phyloP scores from a whole-genome alignment of 2,113 vertebrate genomes.

The Propithecus coquereli region DNA sequence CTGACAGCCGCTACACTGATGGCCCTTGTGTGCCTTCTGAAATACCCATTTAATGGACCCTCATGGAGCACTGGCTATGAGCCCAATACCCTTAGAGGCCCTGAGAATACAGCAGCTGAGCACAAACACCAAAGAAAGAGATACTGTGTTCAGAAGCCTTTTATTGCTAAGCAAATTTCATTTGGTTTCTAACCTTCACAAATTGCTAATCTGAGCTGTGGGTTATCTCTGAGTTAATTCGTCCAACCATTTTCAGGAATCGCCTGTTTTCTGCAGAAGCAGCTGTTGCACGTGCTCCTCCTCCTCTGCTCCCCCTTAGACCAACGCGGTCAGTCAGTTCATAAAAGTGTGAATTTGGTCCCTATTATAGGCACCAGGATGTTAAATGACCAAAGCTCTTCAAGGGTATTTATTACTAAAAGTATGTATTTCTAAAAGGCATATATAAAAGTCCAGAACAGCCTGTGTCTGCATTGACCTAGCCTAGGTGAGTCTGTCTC shows the following conservation, averaged over 20 bases:
- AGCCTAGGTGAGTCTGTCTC: background rate
- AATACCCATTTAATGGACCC: background rate
- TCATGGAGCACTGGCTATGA: background rate
- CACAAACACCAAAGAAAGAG: background rate
- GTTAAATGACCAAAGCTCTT: background rate
- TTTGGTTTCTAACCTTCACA: background rate
- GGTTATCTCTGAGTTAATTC: background rate
- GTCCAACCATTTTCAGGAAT: background rate
- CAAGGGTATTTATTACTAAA: background rate
- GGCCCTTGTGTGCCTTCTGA: background rate
- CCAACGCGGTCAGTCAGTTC: background rate
- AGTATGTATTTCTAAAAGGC: background rate
- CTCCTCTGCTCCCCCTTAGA: background rate
- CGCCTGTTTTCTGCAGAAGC: background rate
- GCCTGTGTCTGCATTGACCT: background rate
- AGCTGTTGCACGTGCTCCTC: background rate
- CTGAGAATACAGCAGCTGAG: background rate
- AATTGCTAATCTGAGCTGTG: background rate
- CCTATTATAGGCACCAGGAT: background rate
- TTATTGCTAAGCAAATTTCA: background rate
- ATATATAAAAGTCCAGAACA: background rate
- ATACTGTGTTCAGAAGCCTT: background rate
- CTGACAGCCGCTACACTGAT: rapidly evolving
- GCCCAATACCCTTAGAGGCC: background rate
- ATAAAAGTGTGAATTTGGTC: background rate